A percentile compares a stretch with the other conserved stretches of the same genome.
Evolutionary conservation across 64 coral and sea anemone species (phyloP).

Genomic region (Pachyseris speciosa): DNA sequence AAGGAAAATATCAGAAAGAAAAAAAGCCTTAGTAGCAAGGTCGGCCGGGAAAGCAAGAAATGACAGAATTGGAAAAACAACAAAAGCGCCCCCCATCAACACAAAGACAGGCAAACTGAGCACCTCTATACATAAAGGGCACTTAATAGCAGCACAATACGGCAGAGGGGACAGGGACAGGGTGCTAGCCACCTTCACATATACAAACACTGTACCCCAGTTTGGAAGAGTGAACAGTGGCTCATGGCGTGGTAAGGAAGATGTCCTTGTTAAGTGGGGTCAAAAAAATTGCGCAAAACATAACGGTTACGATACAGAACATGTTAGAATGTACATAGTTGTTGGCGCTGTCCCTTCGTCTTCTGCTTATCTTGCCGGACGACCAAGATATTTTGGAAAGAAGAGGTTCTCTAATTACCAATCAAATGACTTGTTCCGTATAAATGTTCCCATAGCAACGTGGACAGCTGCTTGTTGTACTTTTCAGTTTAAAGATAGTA

Average conservation of each 20-base stretch:
- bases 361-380: background rate
- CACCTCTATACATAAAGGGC: background rate
- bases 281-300: background rate
- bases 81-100: too few relatives aligned
- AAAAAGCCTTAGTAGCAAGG: too few relatives aligned
- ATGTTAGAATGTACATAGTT: background rate
- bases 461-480: constrained; percentile 44
- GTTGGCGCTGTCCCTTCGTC: background rate
- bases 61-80: too few relatives aligned
- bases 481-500: too few relatives aligned
- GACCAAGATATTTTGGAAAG: background rate
- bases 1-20: too few relatives aligned
- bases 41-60: too few relatives aligned
- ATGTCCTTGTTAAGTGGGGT: background rate
- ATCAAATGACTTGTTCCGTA: background rate
- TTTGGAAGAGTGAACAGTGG: background rate
- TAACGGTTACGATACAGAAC: background rate
- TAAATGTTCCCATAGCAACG: constrained; percentile 5
- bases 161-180: background rate
- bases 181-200: background rate
- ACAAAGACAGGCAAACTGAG: too few relatives aligned
- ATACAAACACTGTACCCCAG: background rate
- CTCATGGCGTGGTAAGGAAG: background rate
- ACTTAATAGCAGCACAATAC: background rate
- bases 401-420: background rate